Conservation (phyloP, 2,797 vertebrate genomes). For the Notamacropus eugenii region DNA sequence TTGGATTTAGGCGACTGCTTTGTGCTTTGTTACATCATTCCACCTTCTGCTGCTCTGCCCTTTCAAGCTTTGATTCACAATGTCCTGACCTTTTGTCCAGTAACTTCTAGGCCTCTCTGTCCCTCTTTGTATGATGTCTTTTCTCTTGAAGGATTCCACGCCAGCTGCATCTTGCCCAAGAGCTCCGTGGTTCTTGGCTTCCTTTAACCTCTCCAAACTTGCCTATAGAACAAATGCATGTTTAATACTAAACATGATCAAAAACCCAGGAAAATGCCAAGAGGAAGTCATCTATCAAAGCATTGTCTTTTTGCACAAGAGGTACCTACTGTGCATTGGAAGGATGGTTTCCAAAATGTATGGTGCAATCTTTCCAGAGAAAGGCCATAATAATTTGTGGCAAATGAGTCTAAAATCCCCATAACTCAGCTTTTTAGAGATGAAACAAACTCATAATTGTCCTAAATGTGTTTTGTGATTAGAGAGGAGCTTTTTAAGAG, state of each 20-base stretch:
- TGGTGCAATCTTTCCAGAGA: not conserved
- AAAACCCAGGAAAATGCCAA: not conserved
- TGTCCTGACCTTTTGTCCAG: not conserved
- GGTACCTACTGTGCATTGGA: not conserved
- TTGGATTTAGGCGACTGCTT: not conserved
- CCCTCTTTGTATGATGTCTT: not conserved
- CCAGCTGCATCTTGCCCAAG: not conserved
- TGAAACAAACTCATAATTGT: not conserved
- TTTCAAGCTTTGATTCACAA: not conserved
- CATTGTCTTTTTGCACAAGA: constrained; percentile 4
- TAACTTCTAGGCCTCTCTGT: not conserved
- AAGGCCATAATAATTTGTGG: not conserved
- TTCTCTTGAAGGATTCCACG: not conserved
- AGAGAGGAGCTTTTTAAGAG: not conserved
- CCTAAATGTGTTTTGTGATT: not conserved
- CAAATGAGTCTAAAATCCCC: not conserved
- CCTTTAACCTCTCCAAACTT: not conserved
- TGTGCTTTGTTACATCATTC: not conserved
- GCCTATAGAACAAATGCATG: not conserved
- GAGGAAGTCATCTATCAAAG: not conserved
- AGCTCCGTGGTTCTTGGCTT: not conserved
- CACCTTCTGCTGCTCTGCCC: not conserved
- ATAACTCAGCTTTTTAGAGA: not conserved
- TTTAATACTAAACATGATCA: not conserved
- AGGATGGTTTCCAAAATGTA: not conserved